phyloP scores from a whole-genome alignment of 64 coral and sea anemone species.

The Anthopleura sola region DNA sequence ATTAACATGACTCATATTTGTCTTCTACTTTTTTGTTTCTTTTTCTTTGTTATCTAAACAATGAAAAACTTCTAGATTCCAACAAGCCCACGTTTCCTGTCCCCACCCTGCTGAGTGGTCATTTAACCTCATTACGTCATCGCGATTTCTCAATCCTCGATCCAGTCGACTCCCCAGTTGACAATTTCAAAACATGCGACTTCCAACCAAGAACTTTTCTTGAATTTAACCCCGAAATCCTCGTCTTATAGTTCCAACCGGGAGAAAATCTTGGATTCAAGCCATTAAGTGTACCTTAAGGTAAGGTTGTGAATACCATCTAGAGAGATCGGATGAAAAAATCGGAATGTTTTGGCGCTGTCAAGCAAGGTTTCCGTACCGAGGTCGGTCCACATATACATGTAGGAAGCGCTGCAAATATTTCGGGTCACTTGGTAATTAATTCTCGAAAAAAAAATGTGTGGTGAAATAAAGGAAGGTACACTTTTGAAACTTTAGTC shows the following conservation, averaged over 20 bases:
- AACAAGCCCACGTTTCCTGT: constrained; percentile 23
- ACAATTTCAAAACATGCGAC: not conserved
- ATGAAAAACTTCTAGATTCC: not conserved
- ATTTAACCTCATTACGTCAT: not conserved
- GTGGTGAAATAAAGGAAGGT: not conserved
- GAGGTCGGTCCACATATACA: not conserved
- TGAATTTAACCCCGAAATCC: not conserved
- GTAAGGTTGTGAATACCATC: not conserved
- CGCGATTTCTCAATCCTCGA: constrained; percentile 11
- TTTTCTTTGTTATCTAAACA: constrained; percentile 2
- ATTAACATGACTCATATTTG: not conserved
- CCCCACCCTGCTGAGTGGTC: constrained; percentile 4
- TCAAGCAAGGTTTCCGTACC: not conserved
- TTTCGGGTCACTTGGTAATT: not conserved
- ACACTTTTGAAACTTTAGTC: not conserved
- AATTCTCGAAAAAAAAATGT: constrained; percentile 4
- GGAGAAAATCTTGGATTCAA: not conserved
- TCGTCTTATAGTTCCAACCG: not conserved
- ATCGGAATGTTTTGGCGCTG: not conserved
- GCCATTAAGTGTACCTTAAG: not conserved
- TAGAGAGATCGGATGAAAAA: not conserved
- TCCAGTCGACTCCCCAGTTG: not conserved
- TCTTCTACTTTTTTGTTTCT: not conserved
- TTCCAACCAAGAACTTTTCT: not conserved
- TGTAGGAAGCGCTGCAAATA: not conserved